These are phyloP conservation scores for Pseudomyrmex pallidus DNA, from an alignment of 1,140 invertebrate genomes.

Conservation along the genomic window DNA sequence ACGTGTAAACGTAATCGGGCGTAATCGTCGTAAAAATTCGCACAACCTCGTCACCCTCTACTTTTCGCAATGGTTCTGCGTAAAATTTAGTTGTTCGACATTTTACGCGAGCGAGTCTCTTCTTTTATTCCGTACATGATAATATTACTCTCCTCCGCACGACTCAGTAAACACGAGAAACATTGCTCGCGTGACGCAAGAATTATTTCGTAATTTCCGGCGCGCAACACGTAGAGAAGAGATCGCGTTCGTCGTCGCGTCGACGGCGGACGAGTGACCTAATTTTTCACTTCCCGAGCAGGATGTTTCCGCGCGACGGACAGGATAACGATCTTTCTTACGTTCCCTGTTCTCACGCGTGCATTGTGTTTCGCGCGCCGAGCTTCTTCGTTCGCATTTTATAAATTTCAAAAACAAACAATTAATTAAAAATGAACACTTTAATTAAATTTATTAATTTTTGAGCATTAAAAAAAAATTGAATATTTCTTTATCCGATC, in stretches of 20 bases:
- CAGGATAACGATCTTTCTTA: slow-evolving; percentile 32
- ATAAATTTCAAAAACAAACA: background rate
- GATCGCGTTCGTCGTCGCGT: slow-evolving; percentile 34
- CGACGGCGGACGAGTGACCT: slow-evolving; percentile 43
- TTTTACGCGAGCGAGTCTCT: background rate
- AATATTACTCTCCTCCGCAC: slow-evolving; percentile 7
- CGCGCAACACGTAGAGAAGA: background rate
- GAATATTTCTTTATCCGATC: background rate
- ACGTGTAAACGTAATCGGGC: background rate
- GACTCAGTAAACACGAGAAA: slow-evolving; percentile 41
- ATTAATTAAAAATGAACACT: no score
- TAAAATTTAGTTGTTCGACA: no score
- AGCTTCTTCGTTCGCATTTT: background rate
- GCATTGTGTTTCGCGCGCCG: background rate
- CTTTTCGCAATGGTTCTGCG: no score
- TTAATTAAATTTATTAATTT: background rate
- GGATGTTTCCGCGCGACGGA: background rate
- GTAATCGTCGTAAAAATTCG: background rate
- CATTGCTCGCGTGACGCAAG: slow-evolving; percentile 31
- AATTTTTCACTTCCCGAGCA: slow-evolving; percentile 49
- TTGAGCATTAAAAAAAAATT: background rate
- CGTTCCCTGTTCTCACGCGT: slow-evolving; percentile 30
- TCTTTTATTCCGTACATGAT: background rate
- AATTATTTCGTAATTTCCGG: slow-evolving; percentile 65
- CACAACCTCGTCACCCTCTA: background rate